phyloP scores from a whole-genome alignment of 2,888 invertebrate species.

The Pachliopta kotzebuea region DNA sequence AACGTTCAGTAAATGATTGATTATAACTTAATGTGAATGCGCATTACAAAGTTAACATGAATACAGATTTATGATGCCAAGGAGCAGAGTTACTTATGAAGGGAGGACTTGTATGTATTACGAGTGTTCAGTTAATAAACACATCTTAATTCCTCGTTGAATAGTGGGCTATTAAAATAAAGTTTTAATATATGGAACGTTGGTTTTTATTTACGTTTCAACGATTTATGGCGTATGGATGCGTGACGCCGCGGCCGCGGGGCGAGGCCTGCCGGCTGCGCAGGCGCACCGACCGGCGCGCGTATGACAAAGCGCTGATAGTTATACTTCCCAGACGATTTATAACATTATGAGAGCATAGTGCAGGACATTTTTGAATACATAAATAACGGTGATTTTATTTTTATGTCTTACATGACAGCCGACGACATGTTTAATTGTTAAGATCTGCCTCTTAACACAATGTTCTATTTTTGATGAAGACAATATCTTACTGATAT shows the following conservation, averaged over 20 bases:
- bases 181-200: conserved; percentile 76
- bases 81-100: conserved; percentile 62
- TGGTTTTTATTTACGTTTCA: conserved; percentile 72
- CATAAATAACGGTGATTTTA: conserved; percentile 79
- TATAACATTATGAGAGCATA: conserved; percentile 76
- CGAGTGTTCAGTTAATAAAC: conserved; percentile 73
- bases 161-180: conserved; percentile 77
- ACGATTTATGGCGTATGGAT: conserved; percentile 69
- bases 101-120: conserved; percentile 69
- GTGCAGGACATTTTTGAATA: conserved; percentile 68
- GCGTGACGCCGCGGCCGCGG: conserved; percentile 47
- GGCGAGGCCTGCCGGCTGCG: conserved; percentile 33
- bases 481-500: conserved; percentile 53
- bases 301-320: conserved; percentile 75
- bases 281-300: conserved; percentile 46
- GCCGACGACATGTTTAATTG: conserved; percentile 75
- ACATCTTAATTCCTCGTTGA: conserved; percentile 77
- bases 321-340: conserved; percentile 80
- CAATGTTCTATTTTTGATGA: conserved; percentile 62
- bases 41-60: conserved; percentile 32
- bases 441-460: conserved; percentile 64
- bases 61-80: conserved; percentile 57
- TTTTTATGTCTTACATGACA: conserved; percentile 78
- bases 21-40: conserved; percentile 7
- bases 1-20: conserved; percentile 1